Conservation (phyloP, 2,888 invertebrate genomes). For the Lithosia quadra region DNA sequence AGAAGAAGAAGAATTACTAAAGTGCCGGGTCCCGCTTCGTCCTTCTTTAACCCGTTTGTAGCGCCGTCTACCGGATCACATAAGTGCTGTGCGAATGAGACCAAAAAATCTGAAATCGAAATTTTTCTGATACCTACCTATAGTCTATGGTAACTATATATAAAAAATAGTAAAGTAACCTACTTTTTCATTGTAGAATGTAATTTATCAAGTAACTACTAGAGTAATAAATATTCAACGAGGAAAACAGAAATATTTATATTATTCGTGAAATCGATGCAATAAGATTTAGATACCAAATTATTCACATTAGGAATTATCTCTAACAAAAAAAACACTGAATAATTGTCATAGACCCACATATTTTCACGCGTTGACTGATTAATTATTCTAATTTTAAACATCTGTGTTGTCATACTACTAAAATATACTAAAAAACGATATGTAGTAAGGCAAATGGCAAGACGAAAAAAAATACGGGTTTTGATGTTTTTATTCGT, state of each 20-base stretch:
- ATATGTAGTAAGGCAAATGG: conserved; percentile 3
- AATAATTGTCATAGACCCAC: conserved; percentile 9
- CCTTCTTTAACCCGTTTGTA: too few species aligned
- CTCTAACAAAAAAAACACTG: background rate
- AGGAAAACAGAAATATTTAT: background rate
- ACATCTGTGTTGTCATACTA: background rate
- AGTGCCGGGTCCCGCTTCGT: too few species aligned
- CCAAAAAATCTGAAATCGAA: too few species aligned
- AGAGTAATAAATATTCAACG: background rate
- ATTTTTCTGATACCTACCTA: background rate
- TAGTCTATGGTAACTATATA: too few species aligned
- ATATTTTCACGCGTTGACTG: conserved; percentile 7
- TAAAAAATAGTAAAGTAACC: too few species aligned
- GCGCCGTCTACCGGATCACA: too few species aligned
- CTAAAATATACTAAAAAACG: conserved; percentile 1
- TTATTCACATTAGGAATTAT: background rate
- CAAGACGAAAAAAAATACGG: conserved; percentile 25
- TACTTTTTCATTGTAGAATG: background rate
- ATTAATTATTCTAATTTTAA: conserved; percentile 20
- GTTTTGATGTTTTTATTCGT: conserved; percentile 32
- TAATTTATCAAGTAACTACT: background rate
- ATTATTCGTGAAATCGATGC: background rate
- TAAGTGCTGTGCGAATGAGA: too few species aligned
- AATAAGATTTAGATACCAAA: background rate
- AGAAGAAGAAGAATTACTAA: too few species aligned